Conservation (phyloP, 2,113 vertebrate species). For the Apodemus sylvaticus region DNA sequence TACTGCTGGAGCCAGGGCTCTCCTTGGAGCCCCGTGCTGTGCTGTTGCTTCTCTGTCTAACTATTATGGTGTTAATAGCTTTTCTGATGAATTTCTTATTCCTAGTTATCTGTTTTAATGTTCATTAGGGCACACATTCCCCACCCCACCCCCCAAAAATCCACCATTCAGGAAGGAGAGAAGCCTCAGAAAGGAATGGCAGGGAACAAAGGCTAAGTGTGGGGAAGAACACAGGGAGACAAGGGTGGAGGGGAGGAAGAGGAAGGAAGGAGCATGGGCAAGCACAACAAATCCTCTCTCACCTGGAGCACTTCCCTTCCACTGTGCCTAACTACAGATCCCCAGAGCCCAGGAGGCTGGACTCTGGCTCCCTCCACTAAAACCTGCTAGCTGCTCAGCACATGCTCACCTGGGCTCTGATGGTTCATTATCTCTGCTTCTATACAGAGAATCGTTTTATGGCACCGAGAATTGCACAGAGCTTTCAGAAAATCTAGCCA, state of each 20-base stretch:
- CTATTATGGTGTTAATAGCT: neutral
- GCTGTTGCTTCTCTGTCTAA: neutral
- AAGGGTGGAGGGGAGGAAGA: too few relatives aligned
- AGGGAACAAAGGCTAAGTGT: neutral
- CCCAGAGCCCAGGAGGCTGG: neutral
- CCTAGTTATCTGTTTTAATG: neutral
- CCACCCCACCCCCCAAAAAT: too few relatives aligned
- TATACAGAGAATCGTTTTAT: constrained; percentile 33
- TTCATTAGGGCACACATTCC: neutral
- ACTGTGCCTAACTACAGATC: neutral
- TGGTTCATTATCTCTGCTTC: constrained; percentile 36
- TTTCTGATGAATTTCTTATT: neutral
- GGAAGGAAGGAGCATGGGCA: neutral
- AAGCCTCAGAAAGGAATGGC: neutral
- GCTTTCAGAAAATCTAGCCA: constrained; percentile 51
- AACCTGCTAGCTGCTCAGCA: constrained; percentile 39
- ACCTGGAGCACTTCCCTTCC: neutral
- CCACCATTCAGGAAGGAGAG: neutral
- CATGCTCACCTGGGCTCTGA: constrained; percentile 22
- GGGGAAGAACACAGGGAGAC: neutral
- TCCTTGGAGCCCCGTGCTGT: neutral
- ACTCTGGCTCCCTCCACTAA: neutral
- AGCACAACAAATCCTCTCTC: neutral
- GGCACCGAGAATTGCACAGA: constrained; percentile 70
- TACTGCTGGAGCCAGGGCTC: neutral